phyloP scores from a whole-genome alignment of 2,888 invertebrate genomes.

The Lithophane leautieri region DNA sequence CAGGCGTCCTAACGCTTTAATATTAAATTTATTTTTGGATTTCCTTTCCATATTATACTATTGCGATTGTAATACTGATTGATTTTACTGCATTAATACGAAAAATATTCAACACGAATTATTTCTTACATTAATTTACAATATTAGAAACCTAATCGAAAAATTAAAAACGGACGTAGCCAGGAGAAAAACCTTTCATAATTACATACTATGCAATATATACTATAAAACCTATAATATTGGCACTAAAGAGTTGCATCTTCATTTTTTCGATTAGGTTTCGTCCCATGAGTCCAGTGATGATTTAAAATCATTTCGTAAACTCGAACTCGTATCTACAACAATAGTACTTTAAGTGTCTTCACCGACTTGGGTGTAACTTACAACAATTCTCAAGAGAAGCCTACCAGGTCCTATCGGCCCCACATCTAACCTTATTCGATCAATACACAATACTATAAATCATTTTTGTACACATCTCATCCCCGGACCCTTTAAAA shows the following conservation, averaged over 20 bases:
- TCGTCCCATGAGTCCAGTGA: constrained; percentile 71
- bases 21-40: constrained; percentile 40
- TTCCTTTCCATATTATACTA: constrained; percentile 24
- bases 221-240: constrained; percentile 60
- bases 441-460: constrained; percentile 88
- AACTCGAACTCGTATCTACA: constrained; percentile 77
- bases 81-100: constrained; percentile 63
- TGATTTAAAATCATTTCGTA: constrained; percentile 65
- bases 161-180: constrained; percentile 48
- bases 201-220: constrained; percentile 62
- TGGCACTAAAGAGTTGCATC: constrained; percentile 53
- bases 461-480: constrained; percentile 87
- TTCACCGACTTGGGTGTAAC: constrained; percentile 83
- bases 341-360: constrained; percentile 90
- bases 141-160: constrained; percentile 37
- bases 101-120: constrained; percentile 59
- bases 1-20: constrained; percentile 28
- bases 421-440: constrained; percentile 84
- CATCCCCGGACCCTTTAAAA: constrained; percentile 81
- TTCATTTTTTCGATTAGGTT: constrained; percentile 38
- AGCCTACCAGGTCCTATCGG: constrained; percentile 78
- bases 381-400: constrained; percentile 87
- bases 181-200: constrained; percentile 55
- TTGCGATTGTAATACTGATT: constrained; percentile 64
- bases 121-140: constrained; percentile 60